These are phyloP conservation scores for Drosophila jambulina DNA, from an alignment of 1,140 invertebrate species.

Conservation along the genomic window DNA sequence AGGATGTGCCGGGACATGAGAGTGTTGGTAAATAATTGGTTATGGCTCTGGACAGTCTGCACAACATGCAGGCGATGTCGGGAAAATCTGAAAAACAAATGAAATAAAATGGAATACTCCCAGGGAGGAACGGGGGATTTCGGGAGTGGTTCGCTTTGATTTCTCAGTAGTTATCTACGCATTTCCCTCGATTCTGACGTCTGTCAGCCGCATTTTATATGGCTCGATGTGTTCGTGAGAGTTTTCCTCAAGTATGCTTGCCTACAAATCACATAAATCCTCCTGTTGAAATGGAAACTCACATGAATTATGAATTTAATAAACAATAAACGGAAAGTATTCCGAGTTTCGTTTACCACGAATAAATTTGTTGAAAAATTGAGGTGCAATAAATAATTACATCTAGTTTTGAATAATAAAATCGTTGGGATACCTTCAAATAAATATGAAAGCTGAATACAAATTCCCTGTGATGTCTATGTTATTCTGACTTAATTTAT, in stretches of 20 bases:
- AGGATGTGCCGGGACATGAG: slow-evolving; percentile 58
- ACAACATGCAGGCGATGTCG: slow-evolving; percentile 29
- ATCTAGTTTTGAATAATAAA: slow-evolving; percentile 28
- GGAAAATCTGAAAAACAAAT: slow-evolving; percentile 56
- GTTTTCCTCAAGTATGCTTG: slow-evolving; percentile 71
- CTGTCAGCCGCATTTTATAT: slow-evolving; percentile 71
- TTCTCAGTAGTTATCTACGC: slow-evolving; percentile 76
- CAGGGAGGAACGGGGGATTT: slow-evolving; percentile 2
- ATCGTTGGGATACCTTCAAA: neutral
- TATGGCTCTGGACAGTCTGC: slow-evolving; percentile 49
- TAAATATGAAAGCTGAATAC: slow-evolving; percentile 8
- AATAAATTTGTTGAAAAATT: slow-evolving; percentile 31
- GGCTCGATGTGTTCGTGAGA: slow-evolving; percentile 57
- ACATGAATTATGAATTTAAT: slow-evolving; percentile 58
- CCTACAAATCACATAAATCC: slow-evolving; percentile 72
- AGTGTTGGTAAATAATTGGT: slow-evolving; percentile 79
- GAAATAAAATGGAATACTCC: slow-evolving; percentile 41
- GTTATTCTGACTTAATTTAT: neutral
- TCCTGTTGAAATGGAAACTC: slow-evolving; percentile 16
- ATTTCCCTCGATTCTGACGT: slow-evolving; percentile 71
- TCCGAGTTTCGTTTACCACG: slow-evolving; percentile 1
- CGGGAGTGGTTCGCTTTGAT: slow-evolving; percentile 46
- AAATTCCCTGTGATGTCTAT: neutral
- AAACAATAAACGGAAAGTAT: slow-evolving; percentile 27
- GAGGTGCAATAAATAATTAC: slow-evolving; percentile 42